Evolutionary conservation across 2,797 vertebrate genomes (phyloP), one percentile per base, ranked within the genome.

Genomic region (Phylloscopus collybita): DNA sequence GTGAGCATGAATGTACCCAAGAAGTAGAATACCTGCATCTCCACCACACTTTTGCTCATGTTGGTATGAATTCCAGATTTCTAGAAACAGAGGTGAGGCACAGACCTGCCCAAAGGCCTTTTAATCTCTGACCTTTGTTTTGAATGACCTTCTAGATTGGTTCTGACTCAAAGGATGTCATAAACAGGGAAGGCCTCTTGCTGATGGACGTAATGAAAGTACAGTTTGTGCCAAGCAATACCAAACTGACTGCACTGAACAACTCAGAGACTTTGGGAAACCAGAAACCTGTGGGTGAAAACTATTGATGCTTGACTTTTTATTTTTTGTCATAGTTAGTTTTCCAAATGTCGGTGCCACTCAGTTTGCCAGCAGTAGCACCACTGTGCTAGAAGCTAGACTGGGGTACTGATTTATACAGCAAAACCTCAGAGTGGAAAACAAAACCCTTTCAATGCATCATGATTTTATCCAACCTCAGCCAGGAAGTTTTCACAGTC

Each of bases 1-100:
- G 20, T 1, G 1, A 61, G 50, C 20, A 15, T 0, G 0, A 36
- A 61, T 53, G 38, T 14, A 36, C 8, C 22, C 42, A 69, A 49
- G 38, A 85, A 61, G 61, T 22, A 67, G 30, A 89, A 67, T 23
- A 49, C 10, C 27, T 89, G 7, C 45, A 71, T 53, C 5, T 87
- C 10, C 18, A 16, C 20, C 22, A 16, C 1, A 1, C 22, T 85
- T 59, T 71, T 19, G 3, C 11, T 56, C 14, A 10, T 29, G 25
- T 11, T 65, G 27, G 4, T 50, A 11, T 70, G 53, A 69, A 29
- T 80, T 73, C 5, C 25, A 73, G 7, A 6, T 70, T 73, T 65
- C 34, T 60, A 53, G 36, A 29, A 66, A 80, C 69, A 30, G 20
- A 59, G 5, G 6, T n/a, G 38, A 83, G 20, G 7, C 18, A 49